These are phyloP conservation scores for Drosophila nikananu DNA, from an alignment of 1,140 invertebrate genomes.

Conservation along the genomic window DNA sequence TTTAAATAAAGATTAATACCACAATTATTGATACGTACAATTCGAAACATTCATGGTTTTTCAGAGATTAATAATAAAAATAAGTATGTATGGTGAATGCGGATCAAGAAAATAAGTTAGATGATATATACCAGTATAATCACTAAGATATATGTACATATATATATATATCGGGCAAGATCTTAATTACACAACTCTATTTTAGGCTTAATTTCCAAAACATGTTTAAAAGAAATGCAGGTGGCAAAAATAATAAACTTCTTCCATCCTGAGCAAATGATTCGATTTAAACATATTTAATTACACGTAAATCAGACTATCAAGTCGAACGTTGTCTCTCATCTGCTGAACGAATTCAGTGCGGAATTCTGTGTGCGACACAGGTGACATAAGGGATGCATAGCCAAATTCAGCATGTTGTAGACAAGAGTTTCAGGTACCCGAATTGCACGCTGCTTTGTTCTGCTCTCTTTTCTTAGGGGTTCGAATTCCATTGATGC, in stretches of 20 bases:
- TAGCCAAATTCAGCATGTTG: neutral
- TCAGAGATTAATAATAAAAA: neutral
- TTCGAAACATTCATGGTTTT: conserved; percentile 1
- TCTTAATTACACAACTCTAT: neutral
- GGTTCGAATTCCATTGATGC: too few relatives aligned
- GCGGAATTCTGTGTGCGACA: neutral
- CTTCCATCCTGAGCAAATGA: conserved; percentile 1
- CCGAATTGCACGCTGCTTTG: neutral
- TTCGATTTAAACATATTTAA: conserved; percentile 1
- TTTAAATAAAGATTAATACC: conserved; percentile 76
- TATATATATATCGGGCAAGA: conserved; percentile 11
- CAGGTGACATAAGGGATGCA: neutral
- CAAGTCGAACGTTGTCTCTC: neutral
- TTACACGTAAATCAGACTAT: neutral
- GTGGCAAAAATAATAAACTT: conserved; percentile 12
- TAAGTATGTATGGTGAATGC: conserved; percentile 10
- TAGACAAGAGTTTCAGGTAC: neutral
- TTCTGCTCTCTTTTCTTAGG: neutral
- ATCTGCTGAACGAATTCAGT: neutral
- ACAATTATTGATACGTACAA: conserved; percentile 19
- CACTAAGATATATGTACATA: conserved; percentile 12
- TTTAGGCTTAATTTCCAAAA: conserved; percentile 9
- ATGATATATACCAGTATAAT: neutral
- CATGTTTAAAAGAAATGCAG: neutral
- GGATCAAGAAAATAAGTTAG: conserved; percentile 13